phyloP scores from a whole-genome alignment of 2,888 invertebrate genomes.

The Latheticus oryzae region DNA sequence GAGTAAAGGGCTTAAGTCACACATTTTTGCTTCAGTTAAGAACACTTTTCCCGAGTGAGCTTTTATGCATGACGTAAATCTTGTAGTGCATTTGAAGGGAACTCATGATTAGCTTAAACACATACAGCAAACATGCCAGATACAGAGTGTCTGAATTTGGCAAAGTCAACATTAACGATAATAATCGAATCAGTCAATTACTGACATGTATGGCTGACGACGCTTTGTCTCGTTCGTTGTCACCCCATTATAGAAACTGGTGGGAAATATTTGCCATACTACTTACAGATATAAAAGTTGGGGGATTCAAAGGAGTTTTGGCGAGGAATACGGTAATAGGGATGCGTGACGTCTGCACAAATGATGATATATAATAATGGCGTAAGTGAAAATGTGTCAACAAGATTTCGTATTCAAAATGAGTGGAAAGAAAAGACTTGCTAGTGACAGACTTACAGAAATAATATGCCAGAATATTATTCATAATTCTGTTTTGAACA shows the following conservation, averaged over 20 bases:
- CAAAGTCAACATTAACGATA: constrained; percentile 40
- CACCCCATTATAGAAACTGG: constrained; percentile 24
- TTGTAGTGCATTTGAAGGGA: constrained; percentile 16
- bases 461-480: too few relatives aligned
- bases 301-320: constrained; percentile 20
- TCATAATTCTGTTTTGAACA: too few relatives aligned
- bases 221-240: constrained; percentile 1
- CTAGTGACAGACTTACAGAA: too few relatives aligned
- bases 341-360: not conserved
- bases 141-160: constrained; percentile 37
- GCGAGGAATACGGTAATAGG: constrained; percentile 5
- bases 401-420: constrained; percentile 1
- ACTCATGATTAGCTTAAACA: constrained; percentile 37
- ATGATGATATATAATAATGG: too few relatives aligned
- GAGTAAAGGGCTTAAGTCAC: too few relatives aligned
- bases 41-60: constrained; percentile 6
- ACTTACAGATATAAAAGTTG: constrained; percentile 11
- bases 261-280: constrained; percentile 34
- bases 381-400: constrained; percentile 4
- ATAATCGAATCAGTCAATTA: constrained; percentile 40
- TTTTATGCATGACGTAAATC: too few relatives aligned
- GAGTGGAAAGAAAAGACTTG: too few relatives aligned
- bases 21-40: too few relatives aligned
- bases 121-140: constrained; percentile 36
- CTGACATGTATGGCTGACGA: constrained; percentile 26